Conservation (phyloP, 2,113 vertebrate genomes). For the Lanius collurio region DNA sequence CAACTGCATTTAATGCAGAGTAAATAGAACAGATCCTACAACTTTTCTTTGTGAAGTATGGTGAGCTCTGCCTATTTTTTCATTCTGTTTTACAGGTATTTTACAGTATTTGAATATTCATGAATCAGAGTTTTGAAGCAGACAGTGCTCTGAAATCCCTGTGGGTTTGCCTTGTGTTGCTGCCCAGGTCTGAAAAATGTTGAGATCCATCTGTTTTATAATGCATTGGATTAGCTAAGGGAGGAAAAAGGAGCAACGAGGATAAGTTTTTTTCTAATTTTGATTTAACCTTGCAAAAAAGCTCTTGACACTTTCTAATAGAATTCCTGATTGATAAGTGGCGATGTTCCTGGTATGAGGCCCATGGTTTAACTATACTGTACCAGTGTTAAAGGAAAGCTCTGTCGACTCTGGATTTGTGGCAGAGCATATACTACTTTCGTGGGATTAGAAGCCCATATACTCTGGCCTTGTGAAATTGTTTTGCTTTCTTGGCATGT, state of each 20-base stretch:
- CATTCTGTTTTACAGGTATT: neutral
- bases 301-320: constrained; percentile 23
- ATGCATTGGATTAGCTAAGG: neutral
- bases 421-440: neutral
- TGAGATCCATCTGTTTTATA: neutral
- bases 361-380: neutral
- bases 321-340: neutral
- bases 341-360: neutral
- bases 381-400: constrained; percentile 14
- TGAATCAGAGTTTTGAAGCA: neutral
- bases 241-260: neutral
- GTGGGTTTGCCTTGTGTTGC: neutral
- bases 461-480: constrained; percentile 52
- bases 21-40: neutral
- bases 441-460: constrained; percentile 34
- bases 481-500: constrained; percentile 53
- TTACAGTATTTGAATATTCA: neutral
- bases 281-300: constrained; percentile 27
- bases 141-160: neutral
- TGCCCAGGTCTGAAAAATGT: neutral
- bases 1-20: neutral
- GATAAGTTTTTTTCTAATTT: neutral
- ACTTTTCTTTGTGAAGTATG: neutral
- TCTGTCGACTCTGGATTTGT: constrained; percentile 33
- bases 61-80: neutral